A percentile compares a stretch with the other conserved stretches of the same genome.
Conservation (phyloP, 2,113 vertebrate species). For the Dipodomys merriami region DNA sequence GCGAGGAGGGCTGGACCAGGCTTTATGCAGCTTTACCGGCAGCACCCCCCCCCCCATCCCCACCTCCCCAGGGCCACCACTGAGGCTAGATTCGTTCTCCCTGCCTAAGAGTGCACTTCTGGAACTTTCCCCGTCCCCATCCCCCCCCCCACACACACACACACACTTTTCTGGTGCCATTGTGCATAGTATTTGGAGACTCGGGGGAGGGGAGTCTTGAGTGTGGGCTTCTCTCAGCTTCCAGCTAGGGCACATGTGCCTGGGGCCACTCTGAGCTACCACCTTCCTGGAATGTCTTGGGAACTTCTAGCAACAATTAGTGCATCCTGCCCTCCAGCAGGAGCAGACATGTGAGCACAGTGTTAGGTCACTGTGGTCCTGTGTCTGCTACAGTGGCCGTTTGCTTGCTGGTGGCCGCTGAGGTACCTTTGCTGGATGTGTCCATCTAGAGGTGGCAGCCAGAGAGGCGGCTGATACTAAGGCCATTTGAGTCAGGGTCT, state of each 20-base stretch:
- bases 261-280: background rate
- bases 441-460: background rate
- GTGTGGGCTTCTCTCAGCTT: background rate
- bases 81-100: background rate
- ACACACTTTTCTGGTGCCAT: background rate
- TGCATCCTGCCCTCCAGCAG: background rate
- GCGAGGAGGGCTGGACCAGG: background rate
- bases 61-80: background rate
- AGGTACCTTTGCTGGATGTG: background rate
- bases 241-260: too few relatives aligned
- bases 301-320: background rate
- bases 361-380: background rate
- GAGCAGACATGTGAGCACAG: background rate
- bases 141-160: too few relatives aligned
- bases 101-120: background rate
- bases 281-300: background rate
- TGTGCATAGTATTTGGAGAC: background rate
- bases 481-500: background rate
- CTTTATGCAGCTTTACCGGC: background rate
- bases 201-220: background rate
- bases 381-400: fast-evolving
- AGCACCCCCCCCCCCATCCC: background rate
- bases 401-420: background rate
- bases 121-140: background rate
- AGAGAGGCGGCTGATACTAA: background rate